A percentile compares a stretch with the other conserved stretches of the same genome.
These are phyloP conservation scores for Erinaceus europaeus DNA, from an alignment of 2,113 vertebrate genomes.

Conservation along the genomic window DNA sequence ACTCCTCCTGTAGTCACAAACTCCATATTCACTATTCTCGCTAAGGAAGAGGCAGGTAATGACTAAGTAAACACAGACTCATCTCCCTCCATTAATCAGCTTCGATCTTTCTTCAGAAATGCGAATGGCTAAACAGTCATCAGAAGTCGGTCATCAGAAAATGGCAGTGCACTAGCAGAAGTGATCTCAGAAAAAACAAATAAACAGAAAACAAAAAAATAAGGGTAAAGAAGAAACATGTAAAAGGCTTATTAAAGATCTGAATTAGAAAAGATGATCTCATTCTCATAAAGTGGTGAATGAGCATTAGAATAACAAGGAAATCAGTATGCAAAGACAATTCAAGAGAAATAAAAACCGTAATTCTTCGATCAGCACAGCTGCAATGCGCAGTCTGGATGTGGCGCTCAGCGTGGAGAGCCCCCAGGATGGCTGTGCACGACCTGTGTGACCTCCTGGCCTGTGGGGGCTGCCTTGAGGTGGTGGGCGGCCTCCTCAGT, in stretches of 20 bases:
- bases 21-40: neutral
- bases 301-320: neutral
- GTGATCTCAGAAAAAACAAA: neutral
- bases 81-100: neutral
- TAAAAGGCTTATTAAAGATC: neutral
- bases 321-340: too few relatives aligned
- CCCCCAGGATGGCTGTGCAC: neutral
- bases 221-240: neutral
- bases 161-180: neutral
- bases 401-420: accelerated
- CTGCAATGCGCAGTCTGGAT: neutral
- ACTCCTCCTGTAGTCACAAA: neutral
- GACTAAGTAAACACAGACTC: neutral
- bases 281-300: neutral
- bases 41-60: too few relatives aligned
- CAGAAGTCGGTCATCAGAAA: neutral
- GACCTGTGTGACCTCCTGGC: too few relatives aligned
- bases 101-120: neutral
- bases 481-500: too few relatives aligned
- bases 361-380: neutral
- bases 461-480: too few relatives aligned
- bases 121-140: neutral
- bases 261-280: neutral
- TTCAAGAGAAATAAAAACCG: too few relatives aligned
- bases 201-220: neutral